Evolutionary conservation across 2,888 invertebrate species (phyloP).

Genomic region (Fragum whitleyi): DNA sequence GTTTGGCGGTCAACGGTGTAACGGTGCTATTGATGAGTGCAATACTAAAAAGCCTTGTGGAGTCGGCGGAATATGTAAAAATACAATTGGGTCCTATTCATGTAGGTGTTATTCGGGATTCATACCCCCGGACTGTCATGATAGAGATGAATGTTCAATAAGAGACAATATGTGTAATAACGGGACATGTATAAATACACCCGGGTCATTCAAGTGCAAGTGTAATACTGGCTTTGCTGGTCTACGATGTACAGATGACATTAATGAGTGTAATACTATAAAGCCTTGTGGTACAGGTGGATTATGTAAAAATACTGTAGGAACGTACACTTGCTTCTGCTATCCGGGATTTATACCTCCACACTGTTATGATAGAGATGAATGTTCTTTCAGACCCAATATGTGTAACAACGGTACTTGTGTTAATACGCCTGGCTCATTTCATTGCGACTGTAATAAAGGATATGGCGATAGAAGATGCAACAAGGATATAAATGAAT

Average conservation of each 20-base stretch:
- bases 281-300: slow-evolving; percentile 7
- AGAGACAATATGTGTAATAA: too few species aligned
- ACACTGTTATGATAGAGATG: slow-evolving; percentile 46
- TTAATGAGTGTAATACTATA: slow-evolving; percentile 3
- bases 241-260: slow-evolving; percentile 17
- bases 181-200: too few species aligned
- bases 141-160: too few species aligned
- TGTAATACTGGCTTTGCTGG: slow-evolving; percentile 13
- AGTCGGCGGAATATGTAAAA: not conserved
- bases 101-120: too few species aligned
- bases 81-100: too few species aligned
- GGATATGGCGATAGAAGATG: not conserved
- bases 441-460: not conserved
- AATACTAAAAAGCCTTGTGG: not conserved
- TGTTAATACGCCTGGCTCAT: not conserved
- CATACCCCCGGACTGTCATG: too few species aligned
- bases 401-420: slow-evolving; percentile 23
- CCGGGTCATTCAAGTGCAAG: too few species aligned
- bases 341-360: not conserved
- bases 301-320: slow-evolving; percentile 23
- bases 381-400: slow-evolving; percentile 16
- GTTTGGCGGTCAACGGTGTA: slow-evolving; percentile 29
- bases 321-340: slow-evolving; percentile 11
- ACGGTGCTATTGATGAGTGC: slow-evolving; percentile 9
- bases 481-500: not conserved